Conservation (phyloP, 1,140 invertebrate species). For the Zaprionus gabonicus region DNA sequence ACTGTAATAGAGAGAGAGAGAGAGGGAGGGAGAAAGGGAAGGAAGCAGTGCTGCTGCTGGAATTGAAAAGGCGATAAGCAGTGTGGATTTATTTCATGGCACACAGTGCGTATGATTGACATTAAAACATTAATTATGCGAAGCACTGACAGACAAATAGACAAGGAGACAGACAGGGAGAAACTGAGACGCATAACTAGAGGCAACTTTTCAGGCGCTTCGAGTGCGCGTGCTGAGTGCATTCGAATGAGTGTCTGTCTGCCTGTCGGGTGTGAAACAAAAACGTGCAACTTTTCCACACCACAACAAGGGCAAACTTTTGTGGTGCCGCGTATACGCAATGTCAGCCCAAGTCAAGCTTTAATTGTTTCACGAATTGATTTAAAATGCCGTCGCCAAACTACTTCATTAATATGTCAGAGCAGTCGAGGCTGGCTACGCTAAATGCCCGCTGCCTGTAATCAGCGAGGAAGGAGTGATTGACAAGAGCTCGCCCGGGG, state of each 20-base stretch:
- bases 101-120: conserved; percentile 79
- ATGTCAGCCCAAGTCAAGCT: conserved; percentile 69
- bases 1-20: neutral
- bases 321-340: conserved; percentile 49
- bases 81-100: conserved; percentile 74
- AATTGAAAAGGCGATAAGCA: conserved; percentile 64
- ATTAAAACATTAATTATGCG: conserved; percentile 81
- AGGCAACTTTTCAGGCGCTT: conserved; percentile 40
- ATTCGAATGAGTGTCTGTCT: conserved; percentile 12
- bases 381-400: conserved; percentile 61
- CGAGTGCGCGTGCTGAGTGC: conserved; percentile 34
- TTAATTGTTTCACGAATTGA: conserved; percentile 78
- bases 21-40: neutral
- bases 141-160: conserved; percentile 40
- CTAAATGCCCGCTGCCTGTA: conserved; percentile 61
- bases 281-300: conserved; percentile 37
- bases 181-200: conserved; percentile 9
- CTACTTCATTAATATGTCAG: conserved; percentile 75
- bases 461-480: conserved; percentile 44
- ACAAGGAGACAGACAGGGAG: neutral
- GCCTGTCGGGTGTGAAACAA: conserved; percentile 14
- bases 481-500: conserved; percentile 19
- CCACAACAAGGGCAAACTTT: conserved; percentile 18
- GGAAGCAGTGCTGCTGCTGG: neutral
- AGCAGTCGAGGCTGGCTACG: neutral